Percentiles rank a stretch among this genome's conserved stretches.
These are phyloP conservation scores for Rissa tridactyla DNA, from an alignment of 2,113 vertebrate species.

Conservation along the genomic window DNA sequence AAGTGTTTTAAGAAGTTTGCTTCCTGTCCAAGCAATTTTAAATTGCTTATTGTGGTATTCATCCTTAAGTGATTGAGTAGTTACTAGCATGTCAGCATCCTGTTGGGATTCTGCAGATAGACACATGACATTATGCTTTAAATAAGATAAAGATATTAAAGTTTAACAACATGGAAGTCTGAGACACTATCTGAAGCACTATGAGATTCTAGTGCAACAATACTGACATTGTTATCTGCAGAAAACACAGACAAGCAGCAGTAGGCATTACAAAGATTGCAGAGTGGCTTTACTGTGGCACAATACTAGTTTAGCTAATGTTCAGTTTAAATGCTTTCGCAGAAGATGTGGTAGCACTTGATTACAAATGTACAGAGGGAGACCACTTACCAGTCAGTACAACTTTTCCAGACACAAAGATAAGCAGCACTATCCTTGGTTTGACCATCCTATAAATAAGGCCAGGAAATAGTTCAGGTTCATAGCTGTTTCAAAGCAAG, in stretches of 20 bases:
- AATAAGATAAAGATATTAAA: neutral
- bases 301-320: neutral
- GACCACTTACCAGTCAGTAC: constrained; percentile 87
- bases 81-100: neutral
- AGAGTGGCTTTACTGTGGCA: neutral
- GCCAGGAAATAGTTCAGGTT: constrained; percentile 96
- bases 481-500: constrained; percentile 82
- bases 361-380: neutral
- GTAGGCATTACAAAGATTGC: neutral
- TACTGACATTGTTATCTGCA: neutral
- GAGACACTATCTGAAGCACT: neutral
- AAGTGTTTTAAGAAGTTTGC: constrained; percentile 18
- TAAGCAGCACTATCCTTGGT: constrained; percentile 93
- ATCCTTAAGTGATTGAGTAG: neutral
- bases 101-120: neutral
- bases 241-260: neutral
- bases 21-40: constrained; percentile 39
- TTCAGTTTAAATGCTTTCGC: neutral
- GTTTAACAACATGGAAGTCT: neutral
- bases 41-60: neutral
- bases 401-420: constrained; percentile 97
- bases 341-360: neutral
- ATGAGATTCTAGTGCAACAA: neutral
- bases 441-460: constrained; percentile 98
- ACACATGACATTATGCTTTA: neutral